Evolutionary conservation across 1,140 invertebrate genomes (phyloP), one percentile per base, ranked within the genome.

Genomic region (Tetramorium simillimum): DNA sequence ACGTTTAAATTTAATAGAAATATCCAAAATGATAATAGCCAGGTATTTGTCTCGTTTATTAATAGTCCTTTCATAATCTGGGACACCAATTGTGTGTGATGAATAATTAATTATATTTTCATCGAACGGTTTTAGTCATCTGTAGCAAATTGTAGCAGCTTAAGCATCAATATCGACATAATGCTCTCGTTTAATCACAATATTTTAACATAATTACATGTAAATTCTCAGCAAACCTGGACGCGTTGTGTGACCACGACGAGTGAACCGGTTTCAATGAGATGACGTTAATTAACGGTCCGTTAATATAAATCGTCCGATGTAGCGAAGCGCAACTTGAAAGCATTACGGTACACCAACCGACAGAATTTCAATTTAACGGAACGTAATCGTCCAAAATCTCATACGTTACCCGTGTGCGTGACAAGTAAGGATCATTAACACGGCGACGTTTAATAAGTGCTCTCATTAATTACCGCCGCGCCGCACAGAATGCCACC

Each of bases 321-420:
- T 51, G 37, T 60, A 85, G 51, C 72, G 40, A 86, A 62, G 87
- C 77, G 76, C 70, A 28, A 77, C 75, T 70, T 88, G 72, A 77
- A 81, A 78, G 62, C 67, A 86, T 86, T 87, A 53, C 43, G n/a
- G 56, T 56, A 85, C 70, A 46, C 85, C 69, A 78, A 90, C 69
- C 81, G 63, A 78, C 78, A 86, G 86, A 91, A 92, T 92, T 92
- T 93, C 92, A 92, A 92, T 93, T 93, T 88, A 86, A 90, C 87
- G 78, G 73, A 91, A 87, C 73, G 88, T 92, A 91, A 92, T 92
- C 89, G 86, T 72, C 72, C 91, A 81, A 77, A 80, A 62, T 89
- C 88, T 78, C 86, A 87, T 89, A 89, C 65, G 88, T 88, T 85
- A 56, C 21, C 24, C 63, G 72, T 82, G 77, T 85, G 87, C 85